Evolutionary conservation across 35 echinoderm and acorn worm genomes (phyloP), one percentile per base, ranked within the genome.

Genomic region (Acanthaster planci): DNA sequence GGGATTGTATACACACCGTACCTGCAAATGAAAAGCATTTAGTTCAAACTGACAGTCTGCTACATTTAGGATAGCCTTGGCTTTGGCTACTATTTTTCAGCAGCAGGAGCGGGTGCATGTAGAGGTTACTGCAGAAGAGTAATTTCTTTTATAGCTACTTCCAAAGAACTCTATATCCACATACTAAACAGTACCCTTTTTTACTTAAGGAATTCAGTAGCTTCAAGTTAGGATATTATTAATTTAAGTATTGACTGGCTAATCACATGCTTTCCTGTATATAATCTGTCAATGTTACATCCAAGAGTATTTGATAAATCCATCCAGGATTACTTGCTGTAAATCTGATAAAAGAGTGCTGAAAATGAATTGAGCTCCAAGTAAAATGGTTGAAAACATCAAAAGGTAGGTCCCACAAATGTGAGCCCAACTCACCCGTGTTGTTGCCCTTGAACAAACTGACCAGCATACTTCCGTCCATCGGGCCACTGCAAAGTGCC

Each of bases 401-500:
- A 7, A 3, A 68, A 68, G 32, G 18, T 4, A 35, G 7, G n/a
- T 5, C 4, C 5, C 3, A 7, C 60, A 27, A 23, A 17, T 6
- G 4, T 35, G 29, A 19, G 29, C 7, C 34, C n/a, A n/a, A 83
- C 88, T 97, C 60, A 97, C 95, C 95, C 95, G 76, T 97, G 91
- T 30, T 93, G 95, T 21, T 86, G 64, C 21, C 95, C 95, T 67
- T 97, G 91, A 6, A 90, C 58, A 76, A 97, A 93, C 54, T 90
- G 78, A 9, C 95, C 95, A 81, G 84, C 78, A 31, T 88, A 97
- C 47, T 88, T 93, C 50, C 54, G 90, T 7, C 95, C 91, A 88
- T 97, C 91, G n/a, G 95, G 87, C 95, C 95, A 97, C 27, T 56
- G 83, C 15, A 97, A 56, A 9, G 88, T 97, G 7, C 95, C 95